These are phyloP conservation scores for Brachylomia viminalis DNA, from an alignment of 2,888 invertebrate species.

Conservation along the genomic window DNA sequence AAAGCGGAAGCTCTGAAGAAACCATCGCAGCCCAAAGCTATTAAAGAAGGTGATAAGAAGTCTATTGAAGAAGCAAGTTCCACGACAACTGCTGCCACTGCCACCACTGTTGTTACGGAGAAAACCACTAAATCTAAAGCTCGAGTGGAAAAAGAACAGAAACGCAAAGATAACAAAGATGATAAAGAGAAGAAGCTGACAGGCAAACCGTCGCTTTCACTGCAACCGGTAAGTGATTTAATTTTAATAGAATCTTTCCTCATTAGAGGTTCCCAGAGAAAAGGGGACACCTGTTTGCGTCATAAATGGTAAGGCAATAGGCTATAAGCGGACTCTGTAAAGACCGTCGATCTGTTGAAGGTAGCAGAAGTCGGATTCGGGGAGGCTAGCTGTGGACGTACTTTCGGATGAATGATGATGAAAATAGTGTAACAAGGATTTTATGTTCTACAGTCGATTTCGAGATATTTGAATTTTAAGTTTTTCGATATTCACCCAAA, in stretches of 20 bases:
- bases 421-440: not conserved
- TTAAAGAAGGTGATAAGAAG: constrained; percentile 81
- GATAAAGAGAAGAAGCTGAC: constrained; percentile 40
- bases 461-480: too few species aligned
- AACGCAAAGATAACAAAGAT: constrained; percentile 44
- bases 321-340: not conserved
- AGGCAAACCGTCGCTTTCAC: constrained; percentile 33
- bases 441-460: not conserved
- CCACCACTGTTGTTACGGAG: constrained; percentile 70
- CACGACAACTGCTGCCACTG: constrained; percentile 60
- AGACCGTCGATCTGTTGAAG: not conserved
- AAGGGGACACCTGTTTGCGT: not conserved
- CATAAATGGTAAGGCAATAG: not conserved
- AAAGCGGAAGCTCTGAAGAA: constrained; percentile 91
- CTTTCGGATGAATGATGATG: not conserved
- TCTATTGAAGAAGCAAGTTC: constrained; percentile 74
- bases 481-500: too few species aligned
- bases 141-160: constrained; percentile 38
- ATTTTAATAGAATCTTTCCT: constrained; percentile 1
- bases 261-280: not conserved
- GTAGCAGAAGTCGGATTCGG: not conserved
- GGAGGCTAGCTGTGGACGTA: not conserved
- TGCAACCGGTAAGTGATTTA: constrained; percentile 45
- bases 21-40: constrained; percentile 82
- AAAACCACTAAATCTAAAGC: constrained; percentile 73